Evolutionary conservation across 1,140 invertebrate species (phyloP).

Genomic region (Cyrtorhinus lividipennis): DNA sequence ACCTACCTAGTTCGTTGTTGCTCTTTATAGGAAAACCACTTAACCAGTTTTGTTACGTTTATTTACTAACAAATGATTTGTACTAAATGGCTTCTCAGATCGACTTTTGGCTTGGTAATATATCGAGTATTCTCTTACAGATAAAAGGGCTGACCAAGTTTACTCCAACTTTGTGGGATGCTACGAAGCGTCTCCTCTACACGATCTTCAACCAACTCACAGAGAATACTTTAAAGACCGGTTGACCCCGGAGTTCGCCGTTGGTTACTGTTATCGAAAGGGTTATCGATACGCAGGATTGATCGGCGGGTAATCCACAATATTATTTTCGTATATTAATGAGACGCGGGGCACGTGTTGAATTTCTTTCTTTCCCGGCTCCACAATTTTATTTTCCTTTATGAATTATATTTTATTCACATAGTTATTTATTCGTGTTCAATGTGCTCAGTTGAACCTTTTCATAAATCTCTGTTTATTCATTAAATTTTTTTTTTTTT

Average conservation of each 20-base stretch:
- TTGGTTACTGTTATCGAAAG: slow-evolving; percentile 38
- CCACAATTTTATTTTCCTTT: too few relatives aligned
- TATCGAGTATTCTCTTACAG: not conserved
- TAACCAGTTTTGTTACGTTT: too few relatives aligned
- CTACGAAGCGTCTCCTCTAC: not conserved
- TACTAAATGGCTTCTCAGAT: not conserved
- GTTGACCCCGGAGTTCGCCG: slow-evolving; percentile 16
- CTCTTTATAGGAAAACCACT: too few relatives aligned
- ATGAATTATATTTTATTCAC: too few relatives aligned
- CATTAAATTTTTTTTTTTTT: slow-evolving; percentile 27
- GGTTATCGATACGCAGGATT: slow-evolving; percentile 81
- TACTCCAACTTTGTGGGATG: slow-evolving; percentile 10
- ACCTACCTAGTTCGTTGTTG: too few relatives aligned
- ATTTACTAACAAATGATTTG: not conserved
- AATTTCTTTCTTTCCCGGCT: too few relatives aligned
- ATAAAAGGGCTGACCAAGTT: not conserved
- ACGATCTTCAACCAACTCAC: not conserved
- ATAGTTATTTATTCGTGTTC: not conserved
- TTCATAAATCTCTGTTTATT: not conserved
- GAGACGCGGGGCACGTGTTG: too few relatives aligned
- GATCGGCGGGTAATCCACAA: too few relatives aligned
- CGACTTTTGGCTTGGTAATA: not conserved
- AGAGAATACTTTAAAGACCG: not conserved
- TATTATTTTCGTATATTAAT: too few relatives aligned
- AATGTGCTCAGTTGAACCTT: not conserved